A percentile compares a stretch with the other conserved stretches of the same genome.
These are phyloP conservation scores for Xanthia togata DNA, from an alignment of 2,888 invertebrate genomes.

Conservation along the genomic window DNA sequence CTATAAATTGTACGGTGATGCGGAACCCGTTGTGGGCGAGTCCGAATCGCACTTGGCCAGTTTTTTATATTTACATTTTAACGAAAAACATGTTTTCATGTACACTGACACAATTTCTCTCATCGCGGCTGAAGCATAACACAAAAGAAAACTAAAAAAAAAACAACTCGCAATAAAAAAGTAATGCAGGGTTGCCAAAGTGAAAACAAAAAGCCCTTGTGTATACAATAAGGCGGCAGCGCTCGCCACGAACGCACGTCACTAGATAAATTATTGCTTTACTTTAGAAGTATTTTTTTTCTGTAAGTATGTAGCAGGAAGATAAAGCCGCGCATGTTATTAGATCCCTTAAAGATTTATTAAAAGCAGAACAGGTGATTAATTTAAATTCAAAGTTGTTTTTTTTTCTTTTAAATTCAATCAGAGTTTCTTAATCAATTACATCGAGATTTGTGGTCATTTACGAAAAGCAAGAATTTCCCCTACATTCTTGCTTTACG, in stretches of 20 bases:
- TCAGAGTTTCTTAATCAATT: conserved; percentile 14
- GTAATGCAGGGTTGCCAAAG: conserved; percentile 44
- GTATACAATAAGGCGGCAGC: conserved; percentile 57
- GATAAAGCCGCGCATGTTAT: conserved; percentile 54
- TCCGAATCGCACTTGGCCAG: no score
- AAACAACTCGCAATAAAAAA: conserved; percentile 58
- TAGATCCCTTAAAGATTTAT: conserved; percentile 55
- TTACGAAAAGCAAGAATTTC: no score
- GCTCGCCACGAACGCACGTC: conserved; percentile 50
- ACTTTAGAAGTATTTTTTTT: conserved; percentile 64
- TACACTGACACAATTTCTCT: conserved; percentile 23
- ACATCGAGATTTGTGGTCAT: not conserved
- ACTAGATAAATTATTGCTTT: conserved; percentile 60
- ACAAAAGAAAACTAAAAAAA: conserved; percentile 54
- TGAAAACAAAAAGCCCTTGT: conserved; percentile 60
- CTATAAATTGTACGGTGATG: no score
- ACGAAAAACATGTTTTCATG: conserved; percentile 34
- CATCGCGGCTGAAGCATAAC: conserved; percentile 5
- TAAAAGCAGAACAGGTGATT: conserved; percentile 42
- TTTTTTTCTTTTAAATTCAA: conserved; percentile 25
- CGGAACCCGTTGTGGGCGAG: no score
- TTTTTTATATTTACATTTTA: not conserved
- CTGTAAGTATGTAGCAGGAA: conserved; percentile 42
- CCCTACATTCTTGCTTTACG: no score
- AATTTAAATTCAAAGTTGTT: conserved; percentile 40